Percentiles rank a stretch among this genome's conserved stretches.
These are phyloP conservation scores for Camponotus vicinus DNA, from an alignment of 1,140 invertebrate species.

Conservation along the genomic window DNA sequence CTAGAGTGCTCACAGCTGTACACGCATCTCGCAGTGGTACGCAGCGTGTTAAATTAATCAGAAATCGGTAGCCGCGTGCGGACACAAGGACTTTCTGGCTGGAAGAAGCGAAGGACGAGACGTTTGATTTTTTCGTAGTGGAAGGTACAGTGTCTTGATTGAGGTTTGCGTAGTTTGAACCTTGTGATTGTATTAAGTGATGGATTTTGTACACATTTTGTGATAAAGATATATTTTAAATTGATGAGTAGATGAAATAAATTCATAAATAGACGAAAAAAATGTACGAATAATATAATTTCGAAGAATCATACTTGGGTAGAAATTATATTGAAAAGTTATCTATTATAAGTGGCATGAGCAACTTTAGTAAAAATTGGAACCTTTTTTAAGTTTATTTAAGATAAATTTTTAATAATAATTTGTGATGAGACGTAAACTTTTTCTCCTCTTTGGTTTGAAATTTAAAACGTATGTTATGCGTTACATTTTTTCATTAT, in stretches of 20 bases:
- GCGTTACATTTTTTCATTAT: not conserved
- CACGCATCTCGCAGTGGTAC: constrained; percentile 80
- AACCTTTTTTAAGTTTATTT: not conserved
- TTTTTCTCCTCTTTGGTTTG: not conserved
- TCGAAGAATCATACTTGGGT: not conserved
- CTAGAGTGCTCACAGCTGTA: constrained; percentile 83
- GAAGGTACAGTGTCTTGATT: constrained; percentile 28
- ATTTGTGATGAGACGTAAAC: no score
- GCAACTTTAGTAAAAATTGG: not conserved
- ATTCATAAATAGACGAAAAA: not conserved
- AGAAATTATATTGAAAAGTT: not conserved
- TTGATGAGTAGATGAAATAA: no score
- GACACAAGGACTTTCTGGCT: not conserved
- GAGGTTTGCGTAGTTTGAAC: not conserved
- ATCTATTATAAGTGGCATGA: not conserved
- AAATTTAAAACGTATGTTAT: not conserved
- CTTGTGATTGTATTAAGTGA: constrained; percentile 6
- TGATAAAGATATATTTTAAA: not conserved
- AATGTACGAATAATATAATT: not conserved
- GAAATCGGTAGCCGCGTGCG: not conserved
- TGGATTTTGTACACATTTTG: constrained; percentile 4
- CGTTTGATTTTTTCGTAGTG: constrained; percentile 52
- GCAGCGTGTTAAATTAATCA: constrained; percentile 63
- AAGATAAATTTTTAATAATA: not conserved
- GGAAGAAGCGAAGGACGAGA: not conserved